Conservation (phyloP, 2,888 invertebrate genomes). For the Notodonta ziczac region DNA sequence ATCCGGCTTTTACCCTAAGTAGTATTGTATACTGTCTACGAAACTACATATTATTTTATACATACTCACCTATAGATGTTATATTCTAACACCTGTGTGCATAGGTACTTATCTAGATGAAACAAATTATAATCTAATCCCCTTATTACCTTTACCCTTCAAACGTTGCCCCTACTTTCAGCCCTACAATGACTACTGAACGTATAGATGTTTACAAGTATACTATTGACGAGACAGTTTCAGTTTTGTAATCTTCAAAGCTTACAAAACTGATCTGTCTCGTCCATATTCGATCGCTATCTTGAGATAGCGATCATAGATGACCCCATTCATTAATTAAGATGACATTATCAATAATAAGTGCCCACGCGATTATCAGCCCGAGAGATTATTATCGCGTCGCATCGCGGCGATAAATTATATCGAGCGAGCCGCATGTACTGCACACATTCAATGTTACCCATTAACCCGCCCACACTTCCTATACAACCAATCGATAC, state of each 20-base stretch:
- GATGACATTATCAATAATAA: conserved; percentile 19
- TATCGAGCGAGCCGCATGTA: neutral
- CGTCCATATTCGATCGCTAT: too few species aligned
- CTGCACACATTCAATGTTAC: conserved; percentile 56
- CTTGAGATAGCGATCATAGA: conserved; percentile 7
- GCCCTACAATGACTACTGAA: neutral
- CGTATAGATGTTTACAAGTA: neutral
- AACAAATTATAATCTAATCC: too few species aligned
- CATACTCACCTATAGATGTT: too few species aligned
- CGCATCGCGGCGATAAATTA: conserved; percentile 32
- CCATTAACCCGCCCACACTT: conserved; percentile 48
- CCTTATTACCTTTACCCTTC: neutral
- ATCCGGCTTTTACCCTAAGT: too few species aligned
- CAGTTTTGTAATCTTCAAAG: neutral
- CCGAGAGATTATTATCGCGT: conserved; percentile 33
- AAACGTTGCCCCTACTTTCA: neutral
- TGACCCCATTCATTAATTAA: conserved; percentile 27
- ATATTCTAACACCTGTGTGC: too few species aligned
- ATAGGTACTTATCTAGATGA: too few species aligned
- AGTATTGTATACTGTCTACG: too few species aligned
- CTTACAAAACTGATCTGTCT: too few species aligned
- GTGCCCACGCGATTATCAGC: conserved; percentile 21
- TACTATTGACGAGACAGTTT: too few species aligned
- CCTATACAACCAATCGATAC: conserved; percentile 26
- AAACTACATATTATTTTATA: too few species aligned